phyloP scores from a whole-genome alignment of 2,797 vertebrate species.

The Erethizon dorsatum region DNA sequence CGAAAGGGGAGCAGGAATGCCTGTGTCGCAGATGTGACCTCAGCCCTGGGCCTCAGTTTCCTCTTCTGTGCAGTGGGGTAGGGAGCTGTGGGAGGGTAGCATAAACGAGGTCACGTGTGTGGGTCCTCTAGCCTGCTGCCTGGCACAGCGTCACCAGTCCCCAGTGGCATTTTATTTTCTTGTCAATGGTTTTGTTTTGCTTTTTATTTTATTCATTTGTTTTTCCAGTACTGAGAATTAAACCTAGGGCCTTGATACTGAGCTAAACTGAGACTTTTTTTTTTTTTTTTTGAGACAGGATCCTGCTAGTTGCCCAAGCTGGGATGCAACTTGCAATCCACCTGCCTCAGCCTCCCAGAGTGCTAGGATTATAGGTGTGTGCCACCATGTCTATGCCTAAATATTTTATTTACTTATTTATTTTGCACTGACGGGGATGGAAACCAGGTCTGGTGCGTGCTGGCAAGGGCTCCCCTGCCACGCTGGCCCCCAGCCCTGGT shows the following conservation, averaged over 20 bases:
- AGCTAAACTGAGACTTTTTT: neutral
- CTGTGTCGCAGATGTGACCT: neutral
- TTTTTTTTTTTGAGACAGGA: neutral
- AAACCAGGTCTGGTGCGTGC: neutral
- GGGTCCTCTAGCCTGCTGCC: neutral
- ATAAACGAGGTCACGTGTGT: accelerated
- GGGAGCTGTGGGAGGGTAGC: neutral
- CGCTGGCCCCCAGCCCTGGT: neutral
- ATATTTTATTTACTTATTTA: neutral
- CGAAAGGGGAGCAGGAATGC: neutral
- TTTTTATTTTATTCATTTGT: neutral
- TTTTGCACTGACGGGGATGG: neutral
- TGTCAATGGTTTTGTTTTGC: neutral
- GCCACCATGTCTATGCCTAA: neutral
- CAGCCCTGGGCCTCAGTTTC: neutral
- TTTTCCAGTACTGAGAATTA: neutral
- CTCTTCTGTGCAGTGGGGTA: neutral
- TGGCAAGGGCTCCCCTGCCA: neutral
- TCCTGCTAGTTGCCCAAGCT: neutral
- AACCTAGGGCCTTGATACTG: neutral
- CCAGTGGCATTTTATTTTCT: neutral
- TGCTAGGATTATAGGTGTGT: neutral
- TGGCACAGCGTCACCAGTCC: accelerated
- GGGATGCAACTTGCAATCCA: neutral
- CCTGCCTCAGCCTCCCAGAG: neutral